These are phyloP conservation scores for Heliconius charithonia DNA, from an alignment of 2,888 invertebrate genomes.

Conservation along the genomic window DNA sequence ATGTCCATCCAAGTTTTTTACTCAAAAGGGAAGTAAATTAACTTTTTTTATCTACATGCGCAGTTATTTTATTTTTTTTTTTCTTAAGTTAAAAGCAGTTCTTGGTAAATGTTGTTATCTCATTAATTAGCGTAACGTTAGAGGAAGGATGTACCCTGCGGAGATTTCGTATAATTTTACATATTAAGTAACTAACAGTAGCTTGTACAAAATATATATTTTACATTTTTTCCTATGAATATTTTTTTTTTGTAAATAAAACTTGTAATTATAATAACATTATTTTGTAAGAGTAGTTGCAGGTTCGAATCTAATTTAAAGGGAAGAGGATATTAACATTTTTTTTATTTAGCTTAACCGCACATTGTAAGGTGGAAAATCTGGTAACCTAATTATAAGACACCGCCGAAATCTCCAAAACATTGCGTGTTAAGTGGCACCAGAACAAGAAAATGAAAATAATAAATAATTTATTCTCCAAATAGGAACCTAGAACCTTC, in stretches of 20 bases:
- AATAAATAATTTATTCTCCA: not conserved
- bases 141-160: constrained; percentile 20
- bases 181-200: constrained; percentile 13
- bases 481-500: too few relatives aligned
- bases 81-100: not conserved
- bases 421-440: not conserved
- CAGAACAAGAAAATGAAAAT: not conserved
- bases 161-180: constrained; percentile 15
- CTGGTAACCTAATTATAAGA: not conserved
- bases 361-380: too few relatives aligned
- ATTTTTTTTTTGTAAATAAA: too few relatives aligned
- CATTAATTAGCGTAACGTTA: constrained; percentile 21
- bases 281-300: too few relatives aligned
- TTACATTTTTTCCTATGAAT: not conserved
- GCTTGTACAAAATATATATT: constrained; percentile 3
- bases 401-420: not conserved
- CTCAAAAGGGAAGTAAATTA: constrained; percentile 1
- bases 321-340: too few relatives aligned
- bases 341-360: too few relatives aligned
- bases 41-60: not conserved
- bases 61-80: not conserved
- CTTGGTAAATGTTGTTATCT: constrained; percentile 18
- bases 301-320: too few relatives aligned
- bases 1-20: not conserved
- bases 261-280: too few relatives aligned